Evolutionary conservation across 2,113 vertebrate species (phyloP).

Genomic region (Sinosuthora webbiana): DNA sequence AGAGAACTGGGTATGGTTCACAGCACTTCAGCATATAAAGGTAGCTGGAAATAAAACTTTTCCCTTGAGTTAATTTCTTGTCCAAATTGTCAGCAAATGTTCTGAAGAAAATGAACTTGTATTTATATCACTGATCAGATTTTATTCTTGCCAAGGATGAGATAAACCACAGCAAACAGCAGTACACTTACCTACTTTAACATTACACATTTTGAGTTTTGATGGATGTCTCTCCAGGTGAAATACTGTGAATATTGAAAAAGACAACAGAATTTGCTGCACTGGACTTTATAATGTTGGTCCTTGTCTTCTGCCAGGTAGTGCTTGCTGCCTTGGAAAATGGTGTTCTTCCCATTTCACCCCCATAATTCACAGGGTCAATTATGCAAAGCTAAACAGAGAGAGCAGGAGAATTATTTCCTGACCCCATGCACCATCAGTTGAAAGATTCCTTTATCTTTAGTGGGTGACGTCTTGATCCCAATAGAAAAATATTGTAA

Average conservation of each 20-base stretch:
- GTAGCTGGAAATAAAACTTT: background rate
- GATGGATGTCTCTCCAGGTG: background rate
- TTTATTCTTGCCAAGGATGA: background rate
- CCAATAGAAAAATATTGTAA: background rate
- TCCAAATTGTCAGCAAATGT: background rate
- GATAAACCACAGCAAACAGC: background rate
- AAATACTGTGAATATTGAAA: background rate
- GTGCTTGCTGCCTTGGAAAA: background rate
- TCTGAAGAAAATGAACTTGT: background rate
- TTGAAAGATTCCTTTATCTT: background rate
- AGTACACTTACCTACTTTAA: background rate
- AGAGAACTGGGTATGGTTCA: background rate
- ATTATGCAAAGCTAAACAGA: background rate
- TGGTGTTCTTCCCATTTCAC: background rate
- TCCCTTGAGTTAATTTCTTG: background rate
- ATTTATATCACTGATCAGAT: background rate
- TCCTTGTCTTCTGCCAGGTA: background rate
- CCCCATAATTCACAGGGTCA: background rate
- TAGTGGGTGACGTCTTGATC: background rate
- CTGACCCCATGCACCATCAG: background rate
- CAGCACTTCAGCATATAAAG: background rate
- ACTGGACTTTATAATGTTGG: background rate
- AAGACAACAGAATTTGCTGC: background rate
- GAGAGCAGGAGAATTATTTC: background rate
- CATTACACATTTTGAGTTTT: background rate